These are phyloP conservation scores for Tragelaphus buxtoni DNA, from an alignment of 2,113 vertebrate species.

Conservation along the genomic window DNA sequence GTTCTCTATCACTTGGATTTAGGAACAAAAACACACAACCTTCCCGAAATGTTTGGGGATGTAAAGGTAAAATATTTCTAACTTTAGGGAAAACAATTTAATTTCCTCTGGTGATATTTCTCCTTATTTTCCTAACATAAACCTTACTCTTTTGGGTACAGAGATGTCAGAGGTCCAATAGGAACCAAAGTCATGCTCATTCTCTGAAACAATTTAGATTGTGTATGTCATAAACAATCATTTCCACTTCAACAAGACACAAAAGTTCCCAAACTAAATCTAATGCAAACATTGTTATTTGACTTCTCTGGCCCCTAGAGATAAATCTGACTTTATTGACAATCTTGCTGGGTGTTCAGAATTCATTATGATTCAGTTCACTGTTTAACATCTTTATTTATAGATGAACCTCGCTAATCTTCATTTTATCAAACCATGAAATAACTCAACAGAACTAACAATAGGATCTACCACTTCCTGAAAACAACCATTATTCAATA, in stretches of 20 bases:
- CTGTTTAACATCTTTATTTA: slow-evolving; percentile 10
- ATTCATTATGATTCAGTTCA: slow-evolving; percentile 17
- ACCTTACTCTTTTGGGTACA: neutral
- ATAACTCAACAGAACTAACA: slow-evolving; percentile 30
- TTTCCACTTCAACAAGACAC: slow-evolving; percentile 3
- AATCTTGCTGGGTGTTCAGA: neutral
- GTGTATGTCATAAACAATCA: neutral
- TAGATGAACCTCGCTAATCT: slow-evolving; percentile 17
- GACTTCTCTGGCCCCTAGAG: neutral
- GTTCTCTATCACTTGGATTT: slow-evolving; percentile 89
- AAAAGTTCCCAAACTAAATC: slow-evolving; percentile 29
- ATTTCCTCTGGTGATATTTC: neutral
- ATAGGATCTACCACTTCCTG: neutral
- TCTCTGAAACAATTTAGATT: neutral
- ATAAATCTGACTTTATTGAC: slow-evolving; percentile 28
- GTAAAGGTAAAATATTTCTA: slow-evolving; percentile 82
- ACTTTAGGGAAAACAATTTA: neutral
- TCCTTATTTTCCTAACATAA: neutral
- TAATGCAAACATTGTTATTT: slow-evolving; percentile 30
- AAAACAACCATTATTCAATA: neutral
- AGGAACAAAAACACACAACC: slow-evolving; percentile 89
- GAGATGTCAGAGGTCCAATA: neutral
- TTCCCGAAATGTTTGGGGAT: slow-evolving; percentile 90
- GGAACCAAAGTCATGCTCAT: neutral
- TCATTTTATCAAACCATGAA: slow-evolving; percentile 34